phyloP scores from a whole-genome alignment of 2,888 invertebrate species.

The Macropis europaea region DNA sequence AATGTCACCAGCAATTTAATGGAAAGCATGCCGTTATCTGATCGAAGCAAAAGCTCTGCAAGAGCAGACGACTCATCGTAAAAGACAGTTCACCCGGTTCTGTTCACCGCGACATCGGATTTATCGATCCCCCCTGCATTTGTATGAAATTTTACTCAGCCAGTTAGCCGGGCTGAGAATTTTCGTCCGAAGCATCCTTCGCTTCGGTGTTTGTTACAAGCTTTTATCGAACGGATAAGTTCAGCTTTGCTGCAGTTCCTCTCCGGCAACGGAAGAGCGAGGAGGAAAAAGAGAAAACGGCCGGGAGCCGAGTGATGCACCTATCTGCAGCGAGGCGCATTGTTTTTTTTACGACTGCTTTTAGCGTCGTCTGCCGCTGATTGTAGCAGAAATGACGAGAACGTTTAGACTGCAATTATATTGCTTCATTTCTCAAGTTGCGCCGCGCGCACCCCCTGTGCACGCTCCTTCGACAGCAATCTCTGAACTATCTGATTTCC shows the following conservation, averaged over 20 bases:
- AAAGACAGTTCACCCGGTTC: too few species aligned
- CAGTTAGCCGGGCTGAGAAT: constrained; percentile 34
- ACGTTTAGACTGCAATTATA: constrained; percentile 45
- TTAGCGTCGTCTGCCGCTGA: constrained; percentile 40
- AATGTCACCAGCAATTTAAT: too few species aligned
- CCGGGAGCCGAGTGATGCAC: constrained; percentile 10
- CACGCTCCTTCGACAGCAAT: constrained; percentile 11
- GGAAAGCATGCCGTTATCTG: too few species aligned
- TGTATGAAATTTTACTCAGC: neutral
- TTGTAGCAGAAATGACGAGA: constrained; percentile 36
- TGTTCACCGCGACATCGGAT: neutral
- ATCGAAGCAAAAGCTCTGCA: too few species aligned
- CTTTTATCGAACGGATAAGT: constrained; percentile 42
- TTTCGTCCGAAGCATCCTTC: constrained; percentile 21
- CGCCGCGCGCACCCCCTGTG: neutral
- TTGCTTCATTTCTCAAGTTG: constrained; percentile 28
- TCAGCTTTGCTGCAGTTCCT: constrained; percentile 32
- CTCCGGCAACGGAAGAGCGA: neutral
- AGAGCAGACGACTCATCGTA: too few species aligned
- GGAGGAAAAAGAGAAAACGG: constrained; percentile 5
- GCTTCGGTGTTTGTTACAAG: constrained; percentile 36
- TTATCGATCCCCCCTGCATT: neutral
- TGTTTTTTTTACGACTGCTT: constrained; percentile 39
- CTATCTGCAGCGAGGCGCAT: constrained; percentile 23
- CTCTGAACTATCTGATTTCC: constrained; percentile 21